Evolutionary conservation across 2,797 vertebrate genomes (phyloP).

Genomic region (Threskiornis aethiopicus): DNA sequence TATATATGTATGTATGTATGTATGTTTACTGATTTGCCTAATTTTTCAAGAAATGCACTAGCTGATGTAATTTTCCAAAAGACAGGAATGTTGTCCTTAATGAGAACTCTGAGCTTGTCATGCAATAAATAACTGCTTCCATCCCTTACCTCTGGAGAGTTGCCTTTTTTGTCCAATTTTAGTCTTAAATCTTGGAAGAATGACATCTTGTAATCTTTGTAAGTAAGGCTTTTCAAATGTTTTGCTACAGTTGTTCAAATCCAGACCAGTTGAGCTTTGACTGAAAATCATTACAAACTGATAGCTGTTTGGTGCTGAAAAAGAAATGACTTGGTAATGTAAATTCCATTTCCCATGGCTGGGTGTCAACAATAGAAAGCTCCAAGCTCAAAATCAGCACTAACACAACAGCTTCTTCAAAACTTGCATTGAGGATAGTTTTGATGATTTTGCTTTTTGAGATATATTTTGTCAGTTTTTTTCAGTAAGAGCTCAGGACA

Average conservation of each 20-base stretch:
- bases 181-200: not conserved
- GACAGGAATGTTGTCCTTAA: not conserved
- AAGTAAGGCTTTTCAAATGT: not conserved
- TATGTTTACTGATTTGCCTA: not conserved
- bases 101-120: not conserved
- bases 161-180: not conserved
- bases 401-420: not conserved
- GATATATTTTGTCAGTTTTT: not conserved
- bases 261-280: not conserved
- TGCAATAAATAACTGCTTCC: not conserved
- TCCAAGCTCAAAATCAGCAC: not conserved
- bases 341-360: not conserved
- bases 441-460: not conserved
- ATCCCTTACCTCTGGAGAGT: not conserved
- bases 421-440: not conserved
- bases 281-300: not conserved
- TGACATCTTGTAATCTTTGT: not conserved
- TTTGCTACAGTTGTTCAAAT: not conserved
- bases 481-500: not conserved
- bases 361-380: not conserved
- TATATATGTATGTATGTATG: too few species aligned
- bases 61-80: not conserved
- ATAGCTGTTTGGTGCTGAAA: not conserved
- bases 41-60: not conserved
- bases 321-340: not conserved